Base-by-base conservation (phyloP, 2,113 vertebrate species). In the Lichenostomus cassidix region DNA sequence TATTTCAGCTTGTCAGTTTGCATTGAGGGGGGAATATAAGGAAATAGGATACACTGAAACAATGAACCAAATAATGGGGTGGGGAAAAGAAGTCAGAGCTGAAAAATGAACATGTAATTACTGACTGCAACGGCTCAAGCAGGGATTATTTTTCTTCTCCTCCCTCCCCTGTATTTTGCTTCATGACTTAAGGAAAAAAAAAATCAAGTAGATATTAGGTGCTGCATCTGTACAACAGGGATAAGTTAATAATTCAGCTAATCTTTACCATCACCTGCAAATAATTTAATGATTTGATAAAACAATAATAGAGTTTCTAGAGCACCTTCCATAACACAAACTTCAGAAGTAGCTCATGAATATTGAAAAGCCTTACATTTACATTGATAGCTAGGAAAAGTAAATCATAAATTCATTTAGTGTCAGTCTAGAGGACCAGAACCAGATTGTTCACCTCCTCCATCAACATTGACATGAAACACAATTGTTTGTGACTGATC, bases 1-100 rank as follows among this genome's bases (percentile, higher is more conserved):
- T 94, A 92, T 89, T 92, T 91, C 35, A 75, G 28, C 27, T 47
- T 59, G 39, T 80, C 83, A 94, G 21, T 90, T 94, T 81, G 33
- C 73, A 60, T n/a, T 9, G 64, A 55, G 39, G 18, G 85, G 60
- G 65, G n/a, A 86, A 67, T 67, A 64, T 29, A 78, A 89, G 44
- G 55, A 74, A 85, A 60, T 65, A 37, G 14, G 10, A 69, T 49
- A 39, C n/a, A 53, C 2, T 83, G 24, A 77, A 79, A 62, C 39
- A 88, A 89, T 37, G 44, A 93, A 46, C 47, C 11, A 82, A 83
- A 12, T 64, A 74, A 84, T 5, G 28, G 64, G 23, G 21, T 2
- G 2, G 16, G 15, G 10, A 29, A 44, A 83, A 35, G 6, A 63
- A 68, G 31, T 49, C 80, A 84, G 55, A 82, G 35, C 55, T 47